Evolutionary conservation across 2,113 vertebrate genomes (phyloP).

Genomic region (Alethe castanea): DNA sequence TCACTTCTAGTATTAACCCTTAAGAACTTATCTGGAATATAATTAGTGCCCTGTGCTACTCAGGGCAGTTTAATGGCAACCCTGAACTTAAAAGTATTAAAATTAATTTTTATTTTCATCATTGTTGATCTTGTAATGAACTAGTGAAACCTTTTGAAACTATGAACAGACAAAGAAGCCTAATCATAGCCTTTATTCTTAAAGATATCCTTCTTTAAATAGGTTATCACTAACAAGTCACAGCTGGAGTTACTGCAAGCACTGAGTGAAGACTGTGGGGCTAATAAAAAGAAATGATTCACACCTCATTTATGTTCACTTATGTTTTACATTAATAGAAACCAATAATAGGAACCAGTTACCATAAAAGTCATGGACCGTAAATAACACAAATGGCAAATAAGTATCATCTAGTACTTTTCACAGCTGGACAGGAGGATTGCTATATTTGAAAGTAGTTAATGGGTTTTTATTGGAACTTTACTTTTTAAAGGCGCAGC

Average conservation of each 20-base stretch:
- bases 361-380: conserved; percentile 91
- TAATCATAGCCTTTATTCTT: conserved; percentile 66
- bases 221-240: conserved; percentile 83
- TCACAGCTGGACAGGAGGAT: conserved; percentile 83
- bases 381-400: conserved; percentile 97
- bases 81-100: not conserved
- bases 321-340: conserved; percentile 98
- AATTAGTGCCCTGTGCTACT: not conserved
- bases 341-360: conserved; percentile 93
- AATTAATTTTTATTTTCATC: conserved; percentile 24
- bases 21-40: not conserved
- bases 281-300: conserved; percentile 94
- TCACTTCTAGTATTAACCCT: not conserved
- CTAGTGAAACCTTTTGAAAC: conserved; percentile 48
- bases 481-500: conserved; percentile 79
- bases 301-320: conserved; percentile 94
- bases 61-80: not conserved
- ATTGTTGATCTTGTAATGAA: conserved; percentile 22
- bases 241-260: conserved; percentile 79
- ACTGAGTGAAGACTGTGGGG: conserved; percentile 77
- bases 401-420: conserved; percentile 86
- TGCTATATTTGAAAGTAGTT: conserved; percentile 80
- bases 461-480: conserved; percentile 81
- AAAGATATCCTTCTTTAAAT: conserved; percentile 78
- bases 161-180: conserved; percentile 65